These are phyloP conservation scores for Zoanthus sociatus DNA, from an alignment of 92 coral and sea anemone genomes.

Conservation along the genomic window DNA sequence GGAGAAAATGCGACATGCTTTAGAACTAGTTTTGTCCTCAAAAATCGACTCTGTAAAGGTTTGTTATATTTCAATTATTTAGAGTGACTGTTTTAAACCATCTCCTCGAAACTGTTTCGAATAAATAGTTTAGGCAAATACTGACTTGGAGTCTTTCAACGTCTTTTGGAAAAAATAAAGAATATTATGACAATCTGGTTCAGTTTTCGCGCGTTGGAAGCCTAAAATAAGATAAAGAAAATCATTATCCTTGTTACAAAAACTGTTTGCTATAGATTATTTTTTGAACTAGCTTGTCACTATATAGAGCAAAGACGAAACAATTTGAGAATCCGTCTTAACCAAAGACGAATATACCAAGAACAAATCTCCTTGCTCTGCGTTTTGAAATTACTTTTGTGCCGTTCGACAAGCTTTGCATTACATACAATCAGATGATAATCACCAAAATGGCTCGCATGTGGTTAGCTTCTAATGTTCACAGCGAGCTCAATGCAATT, in stretches of 20 bases:
- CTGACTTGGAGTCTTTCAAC: conserved; percentile 38
- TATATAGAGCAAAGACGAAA: neutral
- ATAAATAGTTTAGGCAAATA: conserved; percentile 59
- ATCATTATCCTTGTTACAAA: conserved; percentile 37
- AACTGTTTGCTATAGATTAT: neutral
- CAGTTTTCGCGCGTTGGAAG: conserved; percentile 45
- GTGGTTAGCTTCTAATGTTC: conserved; percentile 43
- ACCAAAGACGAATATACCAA: neutral
- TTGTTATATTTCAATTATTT: conserved; percentile 34
- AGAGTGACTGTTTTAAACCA: conserved; percentile 46
- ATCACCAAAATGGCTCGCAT: conserved; percentile 18
- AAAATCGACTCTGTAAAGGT: conserved; percentile 84
- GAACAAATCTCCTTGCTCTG: neutral
- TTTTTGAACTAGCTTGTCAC: conserved; percentile 5
- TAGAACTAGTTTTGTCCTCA: conserved; percentile 60
- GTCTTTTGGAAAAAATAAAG: neutral
- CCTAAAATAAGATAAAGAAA: conserved; percentile 42
- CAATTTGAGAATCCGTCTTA: conserved; percentile 4
- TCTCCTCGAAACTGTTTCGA: conserved; percentile 55
- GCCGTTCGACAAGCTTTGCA: neutral
- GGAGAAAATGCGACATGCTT: conserved; percentile 57
- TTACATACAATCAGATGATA: conserved; percentile 28
- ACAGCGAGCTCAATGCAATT: conserved; percentile 4
- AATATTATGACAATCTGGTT: neutral
- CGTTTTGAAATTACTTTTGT: neutral